phyloP scores from a whole-genome alignment of 2,888 invertebrate genomes.

The Quadriops clusia region DNA sequence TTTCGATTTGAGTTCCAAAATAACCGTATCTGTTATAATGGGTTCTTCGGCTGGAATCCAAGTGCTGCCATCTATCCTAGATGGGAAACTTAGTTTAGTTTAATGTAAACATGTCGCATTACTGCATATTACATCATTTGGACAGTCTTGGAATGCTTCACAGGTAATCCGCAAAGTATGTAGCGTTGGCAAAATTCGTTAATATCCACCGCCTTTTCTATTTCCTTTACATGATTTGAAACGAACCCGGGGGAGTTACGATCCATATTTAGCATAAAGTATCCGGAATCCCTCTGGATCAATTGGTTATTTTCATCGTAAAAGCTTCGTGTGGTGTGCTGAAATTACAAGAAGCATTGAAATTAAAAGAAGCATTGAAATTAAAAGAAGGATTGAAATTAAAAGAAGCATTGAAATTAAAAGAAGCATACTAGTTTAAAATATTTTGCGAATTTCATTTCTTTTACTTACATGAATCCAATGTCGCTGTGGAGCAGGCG shows the following conservation, averaged over 20 bases:
- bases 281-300: slow-evolving; percentile 9
- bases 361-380: slow-evolving; percentile 1
- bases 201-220: slow-evolving; percentile 4
- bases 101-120: no score
- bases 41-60: slow-evolving; percentile 10
- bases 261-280: slow-evolving; percentile 11
- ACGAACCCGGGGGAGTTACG: slow-evolving; percentile 9
- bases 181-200: slow-evolving; percentile 9
- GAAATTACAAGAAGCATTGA: neutral
- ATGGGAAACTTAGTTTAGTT: no score
- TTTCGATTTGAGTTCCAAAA: slow-evolving; percentile 6
- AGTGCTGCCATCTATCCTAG: slow-evolving; percentile 7
- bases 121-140: slow-evolving; percentile 9
- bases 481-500: slow-evolving; percentile 11
- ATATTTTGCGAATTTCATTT: no score
- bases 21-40: slow-evolving; percentile 2
- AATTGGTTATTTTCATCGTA: slow-evolving; percentile 2
- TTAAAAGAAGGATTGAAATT: neutral
- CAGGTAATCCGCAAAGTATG: slow-evolving; percentile 11
- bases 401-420: slow-evolving; percentile 1
- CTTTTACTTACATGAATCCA: slow-evolving; percentile 12
- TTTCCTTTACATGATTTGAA: slow-evolving; percentile 6
- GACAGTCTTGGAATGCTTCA: slow-evolving; percentile 8
- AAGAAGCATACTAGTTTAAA: no score
- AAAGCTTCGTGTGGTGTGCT: slow-evolving; percentile 10